These are phyloP conservation scores for Myotis davidii DNA, from an alignment of 2,113 vertebrate species.

Conservation along the genomic window DNA sequence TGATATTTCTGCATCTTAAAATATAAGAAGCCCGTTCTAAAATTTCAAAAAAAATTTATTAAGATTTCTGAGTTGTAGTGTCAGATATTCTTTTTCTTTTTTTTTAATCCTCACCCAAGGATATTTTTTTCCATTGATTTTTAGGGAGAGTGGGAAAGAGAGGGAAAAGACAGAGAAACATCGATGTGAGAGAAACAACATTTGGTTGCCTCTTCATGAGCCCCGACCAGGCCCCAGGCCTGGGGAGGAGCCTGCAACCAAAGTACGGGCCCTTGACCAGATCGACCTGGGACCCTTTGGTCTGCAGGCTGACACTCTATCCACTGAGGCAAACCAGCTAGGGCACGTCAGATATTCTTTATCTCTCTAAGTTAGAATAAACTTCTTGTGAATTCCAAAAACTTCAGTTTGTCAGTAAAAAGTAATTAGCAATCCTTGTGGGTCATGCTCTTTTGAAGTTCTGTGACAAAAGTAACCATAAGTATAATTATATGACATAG, in stretches of 20 bases:
- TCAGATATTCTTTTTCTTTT: background rate
- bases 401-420: slow-evolving; percentile 61
- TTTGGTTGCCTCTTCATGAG: too few relatives aligned
- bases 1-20: background rate
- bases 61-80: background rate
- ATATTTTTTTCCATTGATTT: too few relatives aligned
- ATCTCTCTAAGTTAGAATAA: slow-evolving; percentile 40
- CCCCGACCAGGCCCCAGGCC: too few relatives aligned
- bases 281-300: too few relatives aligned
- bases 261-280: too few relatives aligned
- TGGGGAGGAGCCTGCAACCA: too few relatives aligned
- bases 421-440: slow-evolving; percentile 38
- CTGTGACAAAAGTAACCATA: slow-evolving; percentile 34
- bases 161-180: too few relatives aligned
- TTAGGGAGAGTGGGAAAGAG: too few relatives aligned
- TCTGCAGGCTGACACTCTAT: too few relatives aligned
- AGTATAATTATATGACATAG: background rate
- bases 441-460: slow-evolving; percentile 21
- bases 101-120: too few relatives aligned
- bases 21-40: slow-evolving; percentile 24
- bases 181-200: too few relatives aligned
- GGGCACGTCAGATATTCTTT: background rate
- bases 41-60: slow-evolving; percentile 24
- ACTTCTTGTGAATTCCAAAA: slow-evolving; percentile 13
- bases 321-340: too few relatives aligned